phyloP scores from a whole-genome alignment of 2,888 invertebrate species.

The Cheilosia pagana region DNA sequence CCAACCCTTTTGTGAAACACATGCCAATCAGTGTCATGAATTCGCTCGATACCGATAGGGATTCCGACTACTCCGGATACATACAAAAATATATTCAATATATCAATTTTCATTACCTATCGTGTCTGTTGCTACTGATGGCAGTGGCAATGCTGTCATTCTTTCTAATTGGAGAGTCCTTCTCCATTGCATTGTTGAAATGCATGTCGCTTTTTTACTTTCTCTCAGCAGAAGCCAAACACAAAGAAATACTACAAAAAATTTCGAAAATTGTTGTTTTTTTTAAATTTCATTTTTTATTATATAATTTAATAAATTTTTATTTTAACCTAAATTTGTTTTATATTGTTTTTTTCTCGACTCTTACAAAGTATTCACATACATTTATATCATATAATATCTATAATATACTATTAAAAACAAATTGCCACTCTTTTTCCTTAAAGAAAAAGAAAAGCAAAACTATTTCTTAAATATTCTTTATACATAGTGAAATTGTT shows the following conservation, averaged over 20 bases:
- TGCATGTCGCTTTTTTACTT: too few relatives aligned
- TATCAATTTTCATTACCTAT: too few relatives aligned
- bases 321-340: conserved; percentile 49
- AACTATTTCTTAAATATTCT: conserved; percentile 39
- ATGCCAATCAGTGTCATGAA: too few relatives aligned
- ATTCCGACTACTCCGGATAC: too few relatives aligned
- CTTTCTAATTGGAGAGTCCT: too few relatives aligned
- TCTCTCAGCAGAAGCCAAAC: too few relatives aligned
- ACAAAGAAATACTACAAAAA: neutral
- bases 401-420: conserved; percentile 25
- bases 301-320: conserved; percentile 64
- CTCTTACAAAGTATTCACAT: conserved; percentile 68
- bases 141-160: too few relatives aligned
- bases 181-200: too few relatives aligned
- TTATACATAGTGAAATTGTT: conserved; percentile 45
- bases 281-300: conserved; percentile 44
- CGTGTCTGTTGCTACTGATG: too few relatives aligned
- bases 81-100: too few relatives aligned
- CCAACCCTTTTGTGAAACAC: too few relatives aligned
- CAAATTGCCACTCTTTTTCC: conserved; percentile 4
- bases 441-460: conserved; percentile 6
- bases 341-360: conserved; percentile 44
- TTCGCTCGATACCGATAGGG: too few relatives aligned
- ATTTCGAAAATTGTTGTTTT: conserved; percentile 27
- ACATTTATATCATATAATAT: conserved; percentile 39